A percentile compares a stretch with the other conserved stretches of the same genome.
phyloP scores from a whole-genome alignment of 2,888 invertebrate genomes.

The Metellina segmentata region DNA sequence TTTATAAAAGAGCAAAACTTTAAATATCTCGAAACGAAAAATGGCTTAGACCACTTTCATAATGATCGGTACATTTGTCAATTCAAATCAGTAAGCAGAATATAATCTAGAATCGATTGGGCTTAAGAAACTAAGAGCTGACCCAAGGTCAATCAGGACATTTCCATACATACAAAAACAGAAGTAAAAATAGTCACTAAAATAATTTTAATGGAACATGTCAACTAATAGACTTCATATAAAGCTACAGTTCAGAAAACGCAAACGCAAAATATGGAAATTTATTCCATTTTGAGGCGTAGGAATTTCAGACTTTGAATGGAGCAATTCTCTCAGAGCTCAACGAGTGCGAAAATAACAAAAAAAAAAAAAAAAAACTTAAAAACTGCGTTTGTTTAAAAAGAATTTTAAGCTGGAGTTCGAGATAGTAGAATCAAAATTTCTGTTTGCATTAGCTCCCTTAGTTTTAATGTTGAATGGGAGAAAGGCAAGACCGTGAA shows the following conservation, averaged over 20 bases:
- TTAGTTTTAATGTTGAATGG: constrained; percentile 30
- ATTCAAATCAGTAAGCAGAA: too few species aligned
- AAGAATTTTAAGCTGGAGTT: background rate
- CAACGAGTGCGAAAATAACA: background rate
- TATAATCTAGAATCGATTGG: too few species aligned
- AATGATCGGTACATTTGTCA: too few species aligned
- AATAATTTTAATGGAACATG: background rate
- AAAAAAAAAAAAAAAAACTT: background rate
- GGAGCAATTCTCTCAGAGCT: constrained; percentile 28
- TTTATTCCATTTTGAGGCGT: constrained; percentile 54
- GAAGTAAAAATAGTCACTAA: too few species aligned
- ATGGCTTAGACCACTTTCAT: too few species aligned
- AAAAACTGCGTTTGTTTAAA: constrained; percentile 29
- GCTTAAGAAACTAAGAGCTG: too few species aligned
- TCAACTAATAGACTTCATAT: constrained; percentile 28
- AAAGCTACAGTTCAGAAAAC: constrained; percentile 9
- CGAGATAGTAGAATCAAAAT: constrained; percentile 23
- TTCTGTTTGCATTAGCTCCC: constrained; percentile 3
- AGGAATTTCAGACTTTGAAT: constrained; percentile 35
- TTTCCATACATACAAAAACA: too few species aligned
- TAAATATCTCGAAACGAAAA: too few species aligned
- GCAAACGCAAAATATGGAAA: constrained; percentile 44
- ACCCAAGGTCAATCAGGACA: too few species aligned
- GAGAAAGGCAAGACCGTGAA: background rate
- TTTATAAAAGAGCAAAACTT: too few species aligned